Percentiles rank a stretch among this genome's conserved stretches.
Conservation (phyloP, 2,113 vertebrate genomes). For the Columba janthina region DNA sequence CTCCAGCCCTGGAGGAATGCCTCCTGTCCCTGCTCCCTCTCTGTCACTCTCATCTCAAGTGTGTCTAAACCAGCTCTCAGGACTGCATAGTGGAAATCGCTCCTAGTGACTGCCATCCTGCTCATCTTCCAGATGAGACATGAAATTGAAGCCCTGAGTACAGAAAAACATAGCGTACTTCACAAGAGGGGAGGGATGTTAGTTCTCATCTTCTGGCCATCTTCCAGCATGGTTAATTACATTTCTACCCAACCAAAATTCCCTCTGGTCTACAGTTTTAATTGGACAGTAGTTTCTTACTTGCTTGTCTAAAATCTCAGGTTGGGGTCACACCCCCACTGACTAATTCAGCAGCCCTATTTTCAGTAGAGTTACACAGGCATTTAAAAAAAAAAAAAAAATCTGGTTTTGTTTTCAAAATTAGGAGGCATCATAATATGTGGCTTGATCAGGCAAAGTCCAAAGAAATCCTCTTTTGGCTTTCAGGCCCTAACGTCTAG, state of each 20-base stretch:
- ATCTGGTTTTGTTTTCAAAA: neutral
- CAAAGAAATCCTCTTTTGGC: neutral
- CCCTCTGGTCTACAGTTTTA: neutral
- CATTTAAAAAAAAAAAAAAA: neutral
- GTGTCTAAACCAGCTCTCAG: slow-evolving; percentile 18
- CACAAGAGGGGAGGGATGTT: neutral
- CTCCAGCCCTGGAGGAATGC: slow-evolving; percentile 37
- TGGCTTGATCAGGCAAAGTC: neutral
- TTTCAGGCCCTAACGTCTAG: neutral
- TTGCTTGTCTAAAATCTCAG: neutral
- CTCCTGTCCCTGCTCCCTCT: neutral
- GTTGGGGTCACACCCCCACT: neutral
- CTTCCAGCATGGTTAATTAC: slow-evolving; percentile 19
- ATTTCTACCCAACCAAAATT: slow-evolving; percentile 22
- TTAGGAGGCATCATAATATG: neutral
- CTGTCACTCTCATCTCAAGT: neutral
- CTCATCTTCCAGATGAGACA: slow-evolving; percentile 48
- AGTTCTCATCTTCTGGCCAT: slow-evolving; percentile 1
- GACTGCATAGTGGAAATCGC: neutral
- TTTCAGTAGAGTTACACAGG: neutral
- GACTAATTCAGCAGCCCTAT: neutral
- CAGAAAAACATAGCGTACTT: slow-evolving; percentile 24
- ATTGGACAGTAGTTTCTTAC: neutral
- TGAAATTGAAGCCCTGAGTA: slow-evolving; percentile 26
- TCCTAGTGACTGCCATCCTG: slow-evolving; percentile 2